phyloP scores from a whole-genome alignment of 2,888 invertebrate genomes.

The Yponomeuta sedellus region DNA sequence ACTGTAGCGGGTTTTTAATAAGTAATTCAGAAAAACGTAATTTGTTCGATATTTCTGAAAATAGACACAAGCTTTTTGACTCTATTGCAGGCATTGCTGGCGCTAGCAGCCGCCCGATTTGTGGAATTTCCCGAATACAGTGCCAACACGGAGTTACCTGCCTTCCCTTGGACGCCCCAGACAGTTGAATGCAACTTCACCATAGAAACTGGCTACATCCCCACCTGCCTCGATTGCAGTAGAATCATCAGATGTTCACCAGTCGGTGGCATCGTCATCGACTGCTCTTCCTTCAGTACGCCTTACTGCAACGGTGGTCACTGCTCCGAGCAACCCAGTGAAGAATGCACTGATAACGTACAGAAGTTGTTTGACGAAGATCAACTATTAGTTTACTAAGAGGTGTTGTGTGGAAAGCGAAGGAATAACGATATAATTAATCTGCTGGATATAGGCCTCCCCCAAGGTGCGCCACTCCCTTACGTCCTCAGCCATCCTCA shows the following conservation, averaged over 20 bases:
- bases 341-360: constrained; percentile 16
- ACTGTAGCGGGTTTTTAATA: no score
- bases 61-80: neutral
- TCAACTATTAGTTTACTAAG: constrained; percentile 1
- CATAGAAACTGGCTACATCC: constrained; percentile 15
- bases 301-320: constrained; percentile 23
- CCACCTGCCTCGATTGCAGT: constrained; percentile 23
- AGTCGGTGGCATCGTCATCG: constrained; percentile 22
- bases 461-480: no score
- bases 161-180: constrained; percentile 19
- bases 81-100: neutral
- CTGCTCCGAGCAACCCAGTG: constrained; percentile 19
- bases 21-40: no score
- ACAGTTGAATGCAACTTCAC: constrained; percentile 23
- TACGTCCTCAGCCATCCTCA: no score
- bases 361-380: constrained; percentile 10
- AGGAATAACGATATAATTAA: no score
- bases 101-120: neutral
- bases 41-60: no score
- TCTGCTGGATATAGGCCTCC: no score
- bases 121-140: neutral
- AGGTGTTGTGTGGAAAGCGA: neutral
- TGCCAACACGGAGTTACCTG: neutral
- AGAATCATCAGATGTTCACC: constrained; percentile 21
- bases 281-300: constrained; percentile 17